Evolutionary conservation across 1,140 invertebrate species (phyloP).

Genomic region (Zaprionus vittiger): DNA sequence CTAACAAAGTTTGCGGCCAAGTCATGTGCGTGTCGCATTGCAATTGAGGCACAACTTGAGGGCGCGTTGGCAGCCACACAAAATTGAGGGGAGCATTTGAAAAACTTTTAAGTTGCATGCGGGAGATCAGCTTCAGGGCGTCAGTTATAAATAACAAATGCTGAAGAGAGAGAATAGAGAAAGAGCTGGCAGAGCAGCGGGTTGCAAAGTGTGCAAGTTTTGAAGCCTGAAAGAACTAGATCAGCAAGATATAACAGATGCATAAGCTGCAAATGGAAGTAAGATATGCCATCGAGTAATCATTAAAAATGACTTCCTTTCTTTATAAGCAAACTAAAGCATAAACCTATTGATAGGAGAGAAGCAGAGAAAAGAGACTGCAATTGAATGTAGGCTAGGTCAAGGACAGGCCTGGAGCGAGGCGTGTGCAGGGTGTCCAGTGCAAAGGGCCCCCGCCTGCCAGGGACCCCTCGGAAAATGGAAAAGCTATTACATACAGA

Average conservation of each 20-base stretch:
- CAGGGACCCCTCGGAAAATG: too few relatives aligned
- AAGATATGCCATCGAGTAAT: too few relatives aligned
- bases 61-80: conserved; percentile 21
- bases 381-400: too few relatives aligned
- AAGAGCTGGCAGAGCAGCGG: background rate
- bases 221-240: background rate
- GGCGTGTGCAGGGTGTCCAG: too few relatives aligned
- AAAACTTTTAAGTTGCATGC: conserved; percentile 32
- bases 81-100: conserved; percentile 13
- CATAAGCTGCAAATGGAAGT: background rate
- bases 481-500: too few relatives aligned
- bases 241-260: background rate
- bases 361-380: too few relatives aligned
- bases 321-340: too few relatives aligned
- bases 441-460: too few relatives aligned
- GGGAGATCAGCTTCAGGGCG: conserved; percentile 20
- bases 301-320: too few relatives aligned
- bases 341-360: too few relatives aligned
- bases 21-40: conserved; percentile 77
- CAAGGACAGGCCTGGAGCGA: too few relatives aligned
- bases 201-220: background rate
- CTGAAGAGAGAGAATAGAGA: background rate
- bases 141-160: conserved; percentile 19
- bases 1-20: conserved; percentile 72
- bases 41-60: conserved; percentile 48